phyloP scores from a whole-genome alignment of 2,888 invertebrate species.

The Heliconius hortense region DNA sequence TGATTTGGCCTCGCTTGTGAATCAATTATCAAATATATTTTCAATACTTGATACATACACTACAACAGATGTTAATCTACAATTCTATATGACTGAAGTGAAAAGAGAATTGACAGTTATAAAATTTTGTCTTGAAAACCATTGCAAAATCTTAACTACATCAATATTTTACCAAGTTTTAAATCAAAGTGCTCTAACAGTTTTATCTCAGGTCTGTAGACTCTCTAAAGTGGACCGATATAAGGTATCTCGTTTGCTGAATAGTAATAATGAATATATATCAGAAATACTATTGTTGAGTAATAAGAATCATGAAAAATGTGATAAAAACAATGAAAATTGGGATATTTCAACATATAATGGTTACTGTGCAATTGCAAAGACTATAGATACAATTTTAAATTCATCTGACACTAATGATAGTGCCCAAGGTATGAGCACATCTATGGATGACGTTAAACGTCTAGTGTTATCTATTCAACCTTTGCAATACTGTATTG shows the following conservation, averaged over 20 bases:
- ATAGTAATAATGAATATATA: conserved; percentile 72
- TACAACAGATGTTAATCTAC: conserved; percentile 68
- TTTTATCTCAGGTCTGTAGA: conserved; percentile 77
- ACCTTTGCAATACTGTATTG: conserved; percentile 76
- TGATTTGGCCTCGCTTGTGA: conserved; percentile 70
- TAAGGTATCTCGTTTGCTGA: conserved; percentile 74
- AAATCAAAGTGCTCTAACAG: conserved; percentile 73
- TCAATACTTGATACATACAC: conserved; percentile 74
- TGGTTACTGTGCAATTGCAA: conserved; percentile 77
- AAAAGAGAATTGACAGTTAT: conserved; percentile 76
- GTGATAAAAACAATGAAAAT: conserved; percentile 53
- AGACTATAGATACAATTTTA: conserved; percentile 75
- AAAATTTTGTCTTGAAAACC: conserved; percentile 77
- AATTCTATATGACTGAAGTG: conserved; percentile 76
- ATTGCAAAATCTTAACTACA: conserved; percentile 77
- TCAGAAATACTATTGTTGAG: conserved; percentile 62
- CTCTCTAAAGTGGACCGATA: conserved; percentile 76
- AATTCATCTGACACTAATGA: conserved; percentile 63
- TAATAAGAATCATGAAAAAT: conserved; percentile 53
- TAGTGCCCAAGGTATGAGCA: conserved; percentile 62
- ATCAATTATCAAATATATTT: conserved; percentile 74
- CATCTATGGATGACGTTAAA: conserved; percentile 74
- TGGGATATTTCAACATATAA: conserved; percentile 79
- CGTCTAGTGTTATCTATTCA: conserved; percentile 73
- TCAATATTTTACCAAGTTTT: conserved; percentile 74